Evolutionary conservation across 2,888 invertebrate genomes (phyloP).

Genomic region (Tromatobia lineatoria): DNA sequence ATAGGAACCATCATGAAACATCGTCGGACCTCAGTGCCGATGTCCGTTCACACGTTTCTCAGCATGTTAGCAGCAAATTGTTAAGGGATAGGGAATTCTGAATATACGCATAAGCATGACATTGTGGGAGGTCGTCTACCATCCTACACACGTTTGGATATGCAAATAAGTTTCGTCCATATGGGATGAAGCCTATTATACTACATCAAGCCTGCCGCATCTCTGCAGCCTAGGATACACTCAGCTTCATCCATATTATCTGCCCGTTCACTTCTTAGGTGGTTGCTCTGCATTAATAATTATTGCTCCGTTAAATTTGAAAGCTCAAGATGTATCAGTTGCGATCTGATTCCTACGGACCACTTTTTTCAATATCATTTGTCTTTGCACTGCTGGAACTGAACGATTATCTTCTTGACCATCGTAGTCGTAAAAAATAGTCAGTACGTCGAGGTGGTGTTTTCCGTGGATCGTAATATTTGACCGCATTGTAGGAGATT

Average conservation of each 20-base stretch:
- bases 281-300: not conserved
- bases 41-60: conserved; percentile 47
- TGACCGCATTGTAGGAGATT: conserved; percentile 68
- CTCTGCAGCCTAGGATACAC: not conserved
- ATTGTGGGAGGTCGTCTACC: conserved; percentile 65
- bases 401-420: conserved; percentile 40
- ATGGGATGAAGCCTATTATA: conserved; percentile 34
- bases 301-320: not conserved
- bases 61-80: conserved; percentile 82
- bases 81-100: conserved; percentile 83
- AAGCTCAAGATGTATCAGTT: not conserved
- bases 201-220: not conserved
- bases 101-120: conserved; percentile 76
- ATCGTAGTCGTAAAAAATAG: conserved; percentile 29
- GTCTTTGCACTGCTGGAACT: not conserved
- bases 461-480: conserved; percentile 24
- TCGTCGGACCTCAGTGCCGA: conserved; percentile 27
- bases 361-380: not conserved
- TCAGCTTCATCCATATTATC: not conserved
- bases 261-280: not conserved
- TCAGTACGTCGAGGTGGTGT: conserved; percentile 4
- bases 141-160: conserved; percentile 73
- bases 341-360: not conserved
- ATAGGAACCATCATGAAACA: conserved; percentile 39
- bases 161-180: conserved; percentile 78